These are phyloP conservation scores for Formica selysi DNA, from an alignment of 1,140 invertebrate genomes.

Conservation along the genomic window DNA sequence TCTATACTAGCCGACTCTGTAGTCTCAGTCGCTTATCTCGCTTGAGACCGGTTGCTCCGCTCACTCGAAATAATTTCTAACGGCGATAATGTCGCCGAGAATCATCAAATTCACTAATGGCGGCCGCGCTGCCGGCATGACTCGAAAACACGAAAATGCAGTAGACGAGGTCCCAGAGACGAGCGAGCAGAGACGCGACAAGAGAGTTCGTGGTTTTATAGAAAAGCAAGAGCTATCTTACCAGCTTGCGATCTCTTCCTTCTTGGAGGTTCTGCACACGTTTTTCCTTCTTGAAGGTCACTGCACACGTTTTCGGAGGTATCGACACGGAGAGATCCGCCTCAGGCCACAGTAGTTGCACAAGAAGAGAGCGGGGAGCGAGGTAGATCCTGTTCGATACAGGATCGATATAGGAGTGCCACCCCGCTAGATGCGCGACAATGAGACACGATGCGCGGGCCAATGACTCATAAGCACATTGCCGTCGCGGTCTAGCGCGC, in stretches of 20 bases:
- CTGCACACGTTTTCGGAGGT: too few relatives aligned
- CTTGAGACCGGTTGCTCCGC: not conserved
- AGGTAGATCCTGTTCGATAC: conserved; percentile 4
- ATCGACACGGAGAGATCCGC: not conserved
- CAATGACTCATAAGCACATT: not conserved
- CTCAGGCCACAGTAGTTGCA: not conserved
- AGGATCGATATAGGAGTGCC: not conserved
- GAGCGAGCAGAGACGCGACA: not conserved
- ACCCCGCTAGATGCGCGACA: not conserved
- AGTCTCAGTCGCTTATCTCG: not conserved
- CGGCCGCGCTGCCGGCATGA: not conserved
- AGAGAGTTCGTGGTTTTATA: not conserved
- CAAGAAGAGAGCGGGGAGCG: not conserved
- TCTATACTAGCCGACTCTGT: too few relatives aligned
- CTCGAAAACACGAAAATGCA: not conserved
- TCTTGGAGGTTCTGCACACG: not conserved
- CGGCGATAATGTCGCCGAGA: not conserved
- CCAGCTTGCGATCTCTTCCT: not conserved
- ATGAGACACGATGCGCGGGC: not conserved
- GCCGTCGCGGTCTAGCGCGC: not conserved
- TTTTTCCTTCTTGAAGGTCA: too few relatives aligned
- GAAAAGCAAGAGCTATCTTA: not conserved
- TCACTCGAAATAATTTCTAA: not conserved
- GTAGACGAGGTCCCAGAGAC: not conserved
- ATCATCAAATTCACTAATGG: not conserved